Evolutionary conservation across 2,888 invertebrate species (phyloP), one percentile per base, ranked within the genome.

Genomic region (Willowsia nigromaculata): DNA sequence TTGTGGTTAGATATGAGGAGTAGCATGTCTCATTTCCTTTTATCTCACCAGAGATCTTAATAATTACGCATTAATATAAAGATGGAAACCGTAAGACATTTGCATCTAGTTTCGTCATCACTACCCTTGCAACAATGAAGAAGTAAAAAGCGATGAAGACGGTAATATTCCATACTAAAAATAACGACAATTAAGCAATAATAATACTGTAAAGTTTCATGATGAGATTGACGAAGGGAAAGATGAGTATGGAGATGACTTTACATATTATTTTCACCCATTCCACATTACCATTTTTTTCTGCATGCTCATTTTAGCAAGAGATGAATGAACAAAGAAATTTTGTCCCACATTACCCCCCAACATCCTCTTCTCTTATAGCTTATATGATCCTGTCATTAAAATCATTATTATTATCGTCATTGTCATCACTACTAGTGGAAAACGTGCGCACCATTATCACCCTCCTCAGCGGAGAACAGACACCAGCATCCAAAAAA

Each of bases 181-280:
- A 62, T 62, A 65, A 80, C 80, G 78, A 80, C 78, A 86, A 86
- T 86, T 86, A 86, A 80, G 78, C 86, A 62, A 86, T 86, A 86
- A 56, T 81, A n/a, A 53, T 81, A 47, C 27, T 71, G 56, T 87
- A 87, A 87, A 87, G 33, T 81, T 87, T 81, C 37, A 86, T 76
- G 25, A 85, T 76, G 85, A 47, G 68, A 83, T 68, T 71, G 84
- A 33, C 25, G 27, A 47, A 74, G 47, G 53, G 11, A 43, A 43
- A 25, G 13, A 71, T 43, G n/a, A n/a, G n/a, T n/a, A n/a, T n/a
- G n/a, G 43, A 43, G 43, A 71, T 43, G 43, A 30, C 27, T 13
- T n/a, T n/a, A n/a, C n/a, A n/a, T n/a, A n/a, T n/a, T 47, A 33
- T 37, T 65, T 65, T 18, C 37, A 40, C 15, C n/a, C 9, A 40